These are phyloP conservation scores for Valencia hispanica DNA, from an alignment of 2,797 vertebrate genomes.

Conservation along the genomic window DNA sequence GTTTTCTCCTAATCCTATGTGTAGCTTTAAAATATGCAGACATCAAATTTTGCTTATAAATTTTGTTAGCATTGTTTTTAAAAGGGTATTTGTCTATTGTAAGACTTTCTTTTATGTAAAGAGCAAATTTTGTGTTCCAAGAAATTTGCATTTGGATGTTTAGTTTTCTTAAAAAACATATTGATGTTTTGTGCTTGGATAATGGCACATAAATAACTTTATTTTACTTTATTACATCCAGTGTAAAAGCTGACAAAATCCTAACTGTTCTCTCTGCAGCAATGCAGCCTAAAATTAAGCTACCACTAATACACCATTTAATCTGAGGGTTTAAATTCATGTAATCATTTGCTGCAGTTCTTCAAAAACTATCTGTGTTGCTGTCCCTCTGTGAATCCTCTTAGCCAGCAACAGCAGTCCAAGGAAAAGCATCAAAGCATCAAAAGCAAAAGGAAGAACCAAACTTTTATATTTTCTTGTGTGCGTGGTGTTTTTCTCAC, in stretches of 20 bases:
- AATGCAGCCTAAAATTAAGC: slow-evolving; percentile 7
- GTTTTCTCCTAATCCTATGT: background rate
- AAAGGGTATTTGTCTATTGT: background rate
- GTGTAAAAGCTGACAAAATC: background rate
- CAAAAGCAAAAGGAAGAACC: background rate
- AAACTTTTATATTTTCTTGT: background rate
- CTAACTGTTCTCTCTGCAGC: background rate
- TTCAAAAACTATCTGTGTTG: slow-evolving; percentile 1
- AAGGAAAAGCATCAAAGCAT: background rate
- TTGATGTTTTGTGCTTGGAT: background rate
- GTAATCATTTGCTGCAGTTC: background rate
- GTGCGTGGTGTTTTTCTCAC: background rate
- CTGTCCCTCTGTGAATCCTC: slow-evolving; percentile 4
- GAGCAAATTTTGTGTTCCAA: too few relatives aligned
- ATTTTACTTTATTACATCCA: background rate
- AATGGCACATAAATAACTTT: background rate
- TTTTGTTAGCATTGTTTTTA: background rate
- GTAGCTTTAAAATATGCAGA: background rate
- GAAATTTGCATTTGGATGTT: background rate
- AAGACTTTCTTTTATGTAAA: background rate
- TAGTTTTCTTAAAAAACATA: background rate
- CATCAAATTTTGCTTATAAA: background rate
- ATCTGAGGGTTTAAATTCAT: slow-evolving; percentile 4
- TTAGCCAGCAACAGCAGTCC: slow-evolving; percentile 15
- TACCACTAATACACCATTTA: background rate